Base-by-base conservation (phyloP, 2,113 vertebrate species). In the Psittacara wagleri region DNA sequence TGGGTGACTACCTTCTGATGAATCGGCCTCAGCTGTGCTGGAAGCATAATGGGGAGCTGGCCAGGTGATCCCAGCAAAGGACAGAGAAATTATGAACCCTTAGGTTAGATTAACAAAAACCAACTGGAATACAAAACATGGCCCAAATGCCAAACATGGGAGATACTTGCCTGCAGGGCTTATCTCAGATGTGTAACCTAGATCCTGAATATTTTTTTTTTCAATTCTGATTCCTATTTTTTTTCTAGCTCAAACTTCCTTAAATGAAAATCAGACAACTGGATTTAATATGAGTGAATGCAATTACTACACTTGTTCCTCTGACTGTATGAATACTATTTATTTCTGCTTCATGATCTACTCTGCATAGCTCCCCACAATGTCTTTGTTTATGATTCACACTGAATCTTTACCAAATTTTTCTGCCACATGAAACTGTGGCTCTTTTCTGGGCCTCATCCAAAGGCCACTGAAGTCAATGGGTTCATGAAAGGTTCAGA, bases 381-480 rank as follows among this genome's bases (percentile, higher is more conserved):
- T 31, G 24, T 88, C 63, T 86, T 95, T 90, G n/a, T 74, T 93
- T 93, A 72, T 86, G 20, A 63, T 77, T 92, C 68, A 81, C 33
- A 83, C 20, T 35, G 29, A 73, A 33, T 37, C 81, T 90, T 80
- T 86, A 80, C 92, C 39, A 94, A 78, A 78, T 93, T 17, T 86
- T 7, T 22, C 72, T 95, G 64, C 49, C 46, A 48, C 76, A 89
- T 89, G 57, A 82, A 88, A 95, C 82, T 62, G 44, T 69, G 84
- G 31, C 17, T 90, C 90, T 95, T 88, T 25, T 63, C 75, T 92
- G 90, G 55, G 37, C 37, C 51, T 96, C 27, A 86, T 93, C 51
- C 79, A 94, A 83, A 88, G 27, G 46, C 54, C 43, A 22, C 79
- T 81, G 54, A 83, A 88, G 67, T 86, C 68, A 86, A 46, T 0